Base-by-base conservation (phyloP, 2,888 invertebrate species). In the Metalampra italica region DNA sequence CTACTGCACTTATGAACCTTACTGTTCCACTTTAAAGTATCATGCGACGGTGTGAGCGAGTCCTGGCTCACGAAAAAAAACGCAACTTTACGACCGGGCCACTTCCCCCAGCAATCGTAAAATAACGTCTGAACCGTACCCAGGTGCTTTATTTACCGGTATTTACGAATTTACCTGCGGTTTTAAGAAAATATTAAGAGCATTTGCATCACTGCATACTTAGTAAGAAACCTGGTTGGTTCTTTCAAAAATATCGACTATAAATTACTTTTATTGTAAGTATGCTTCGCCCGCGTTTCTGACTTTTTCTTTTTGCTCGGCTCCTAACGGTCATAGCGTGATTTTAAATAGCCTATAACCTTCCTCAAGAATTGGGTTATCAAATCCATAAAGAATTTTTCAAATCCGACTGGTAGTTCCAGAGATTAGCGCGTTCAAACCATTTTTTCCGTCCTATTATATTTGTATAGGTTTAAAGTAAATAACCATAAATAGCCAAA, bases 61-160 rank as follows among this genome's bases (percentile, higher is more conserved):
- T 48, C 52, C 49, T 54, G 47, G 49, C 47, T 14, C 49, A 57
- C 56, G 53, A 58, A 66, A 69, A 57, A 68, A 61, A 57, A 50
- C 54, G 45, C 57, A 57, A 22, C 50, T 73, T 73, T 69, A 74
- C 66, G 75, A 71, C 59, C 62, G 49, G 50, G 46, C 46, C 36
- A n/a, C 29, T 55, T 47, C 50, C 52, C 42, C 39, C 47, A 45
- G 51, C 57, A 60, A 58, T 62, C 70, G 64, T 70, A 66, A 70
- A 69, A 56, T 54, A 55, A 37, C 45, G 37, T 45, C 38, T 45
- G 45, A 49, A 45, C 42, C 30, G 42, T 29, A 49, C 15, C 34
- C 42, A 29, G 42, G 49, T 41, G 42, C n/a, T 22, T 11, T 40
- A 46, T 40, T 40, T 39, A 30, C 13, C 40, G 32, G 30, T 46